Evolutionary conservation across 1,140 invertebrate species (phyloP).

Genomic region (Uloborus diversus): DNA sequence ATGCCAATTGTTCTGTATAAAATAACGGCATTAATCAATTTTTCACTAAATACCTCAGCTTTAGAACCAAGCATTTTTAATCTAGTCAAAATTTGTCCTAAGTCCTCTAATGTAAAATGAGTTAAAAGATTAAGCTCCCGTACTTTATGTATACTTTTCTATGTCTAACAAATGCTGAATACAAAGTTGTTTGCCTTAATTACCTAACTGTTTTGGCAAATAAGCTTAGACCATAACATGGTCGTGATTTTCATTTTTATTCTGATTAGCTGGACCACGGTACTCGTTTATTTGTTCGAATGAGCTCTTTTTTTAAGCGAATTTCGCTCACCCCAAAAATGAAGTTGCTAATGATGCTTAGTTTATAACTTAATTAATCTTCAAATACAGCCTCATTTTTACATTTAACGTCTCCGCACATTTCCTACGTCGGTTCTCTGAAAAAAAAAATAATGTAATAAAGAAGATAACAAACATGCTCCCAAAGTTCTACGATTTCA

Average conservation of each 20-base stretch:
- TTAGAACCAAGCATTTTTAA: too few species aligned
- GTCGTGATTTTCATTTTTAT: slow-evolving; percentile 49
- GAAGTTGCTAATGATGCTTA: slow-evolving; percentile 31
- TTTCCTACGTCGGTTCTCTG: not conserved
- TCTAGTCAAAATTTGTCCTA: too few species aligned
- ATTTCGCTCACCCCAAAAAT: too few species aligned
- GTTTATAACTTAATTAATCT: slow-evolving; percentile 47
- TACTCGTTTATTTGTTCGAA: slow-evolving; percentile 19
- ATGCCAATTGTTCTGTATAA: too few species aligned
- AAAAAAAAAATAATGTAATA: not conserved
- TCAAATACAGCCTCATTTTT: not conserved
- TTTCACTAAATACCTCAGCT: too few species aligned
- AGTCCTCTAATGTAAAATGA: too few species aligned
- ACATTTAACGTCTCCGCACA: not conserved
- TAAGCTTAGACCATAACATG: slow-evolving; percentile 11
- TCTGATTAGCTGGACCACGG: slow-evolving; percentile 6
- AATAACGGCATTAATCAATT: too few species aligned
- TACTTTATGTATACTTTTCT: not conserved
- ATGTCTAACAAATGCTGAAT: slow-evolving; percentile 17
- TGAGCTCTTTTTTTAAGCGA: not conserved
- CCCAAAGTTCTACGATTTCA: not conserved
- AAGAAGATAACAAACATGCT: not conserved
- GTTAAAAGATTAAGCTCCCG: slow-evolving; percentile 5
- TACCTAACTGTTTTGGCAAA: slow-evolving; percentile 38
- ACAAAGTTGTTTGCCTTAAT: slow-evolving; percentile 46